phyloP scores from a whole-genome alignment of 1,140 invertebrate species.

The Thalassaphorura encarpata region DNA sequence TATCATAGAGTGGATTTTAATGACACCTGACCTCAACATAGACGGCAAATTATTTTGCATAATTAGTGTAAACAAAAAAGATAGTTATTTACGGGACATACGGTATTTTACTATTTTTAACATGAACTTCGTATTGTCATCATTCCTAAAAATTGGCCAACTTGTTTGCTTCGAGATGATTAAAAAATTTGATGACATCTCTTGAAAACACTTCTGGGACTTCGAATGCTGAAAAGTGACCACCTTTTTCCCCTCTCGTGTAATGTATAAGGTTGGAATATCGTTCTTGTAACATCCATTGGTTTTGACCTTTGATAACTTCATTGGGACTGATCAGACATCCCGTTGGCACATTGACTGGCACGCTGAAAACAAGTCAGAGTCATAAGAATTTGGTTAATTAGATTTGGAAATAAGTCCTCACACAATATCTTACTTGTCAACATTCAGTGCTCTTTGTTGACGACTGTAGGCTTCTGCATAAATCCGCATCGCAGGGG shows the following conservation, averaged over 20 bases:
- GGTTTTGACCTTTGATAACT: neutral
- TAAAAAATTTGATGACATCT: slow-evolving; percentile 12
- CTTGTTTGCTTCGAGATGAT: neutral
- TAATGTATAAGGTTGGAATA: neutral
- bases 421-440: too few relatives aligned
- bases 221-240: slow-evolving; percentile 9
- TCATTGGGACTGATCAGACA: neutral
- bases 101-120: too few relatives aligned
- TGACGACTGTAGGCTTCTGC: slow-evolving; percentile 39
- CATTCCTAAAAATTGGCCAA: too few relatives aligned
- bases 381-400: neutral
- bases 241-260: neutral
- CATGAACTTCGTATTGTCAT: too few relatives aligned
- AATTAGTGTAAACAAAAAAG: too few relatives aligned
- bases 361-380: neutral
- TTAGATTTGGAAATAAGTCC: neutral
- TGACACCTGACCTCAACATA: too few relatives aligned
- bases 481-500: slow-evolving; percentile 41
- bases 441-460: neutral
- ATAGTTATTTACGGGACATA: too few relatives aligned
- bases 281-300: neutral
- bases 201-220: slow-evolving; percentile 1
- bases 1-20: too few relatives aligned
- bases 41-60: too few relatives aligned
- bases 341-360: slow-evolving; percentile 1